Percentiles rank a stretch among this genome's conserved stretches.
These are phyloP conservation scores for Phasia obesa DNA, from an alignment of 2,888 invertebrate species.

Conservation along the genomic window DNA sequence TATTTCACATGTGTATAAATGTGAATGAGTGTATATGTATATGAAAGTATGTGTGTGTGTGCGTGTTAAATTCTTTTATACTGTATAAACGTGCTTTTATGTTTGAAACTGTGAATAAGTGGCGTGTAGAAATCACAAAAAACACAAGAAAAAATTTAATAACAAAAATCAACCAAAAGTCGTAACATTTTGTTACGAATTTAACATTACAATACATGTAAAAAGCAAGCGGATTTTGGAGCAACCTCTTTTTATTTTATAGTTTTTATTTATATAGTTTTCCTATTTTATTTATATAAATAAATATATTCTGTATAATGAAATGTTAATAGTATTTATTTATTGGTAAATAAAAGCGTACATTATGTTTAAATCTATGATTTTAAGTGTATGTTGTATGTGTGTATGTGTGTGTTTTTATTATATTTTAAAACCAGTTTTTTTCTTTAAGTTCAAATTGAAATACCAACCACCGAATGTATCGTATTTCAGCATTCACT, in stretches of 20 bases:
- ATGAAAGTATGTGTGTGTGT: not conserved
- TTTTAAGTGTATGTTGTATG: not conserved
- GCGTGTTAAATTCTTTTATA: not conserved
- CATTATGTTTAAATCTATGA: conserved; percentile 2
- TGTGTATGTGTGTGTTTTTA: not conserved
- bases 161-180: conserved; percentile 37
- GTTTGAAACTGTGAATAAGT: conserved; percentile 39
- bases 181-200: conserved; percentile 66
- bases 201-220: conserved; percentile 58
- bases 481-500: not conserved
- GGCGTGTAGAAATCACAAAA: conserved; percentile 37
- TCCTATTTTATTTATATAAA: conserved; percentile 34
- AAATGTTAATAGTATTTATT: conserved; percentile 61
- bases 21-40: not conserved
- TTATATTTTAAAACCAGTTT: conserved; percentile 52
- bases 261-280: conserved; percentile 28
- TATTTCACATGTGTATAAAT: conserved; percentile 40
- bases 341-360: conserved; percentile 57
- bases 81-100: not conserved
- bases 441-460: conserved; percentile 43
- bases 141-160: not conserved
- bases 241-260: conserved; percentile 42
- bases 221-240: conserved; percentile 52
- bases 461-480: conserved; percentile 43
- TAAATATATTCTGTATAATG: no score